A percentile compares a stretch with the other conserved stretches of the same genome.
Conservation (phyloP, 2,888 invertebrate genomes). For the Dinocampus coccinellae region DNA sequence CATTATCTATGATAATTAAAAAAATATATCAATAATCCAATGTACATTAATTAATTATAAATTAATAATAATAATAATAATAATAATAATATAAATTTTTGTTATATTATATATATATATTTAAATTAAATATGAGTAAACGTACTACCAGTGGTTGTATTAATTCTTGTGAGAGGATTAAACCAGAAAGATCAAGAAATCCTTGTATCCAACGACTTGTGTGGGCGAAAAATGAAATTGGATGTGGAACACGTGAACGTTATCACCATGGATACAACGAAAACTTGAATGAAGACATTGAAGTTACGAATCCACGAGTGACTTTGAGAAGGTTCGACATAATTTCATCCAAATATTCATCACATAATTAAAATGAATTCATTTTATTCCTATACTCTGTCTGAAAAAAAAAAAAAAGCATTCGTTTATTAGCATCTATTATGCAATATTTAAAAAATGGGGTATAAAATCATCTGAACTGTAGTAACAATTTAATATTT, state of each 20-base stretch:
- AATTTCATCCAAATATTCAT: conserved; percentile 19
- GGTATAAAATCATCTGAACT: no score
- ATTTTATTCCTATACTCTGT: neutral
- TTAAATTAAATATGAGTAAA: conserved; percentile 53
- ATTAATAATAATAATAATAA: no score
- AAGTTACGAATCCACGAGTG: conserved; percentile 60
- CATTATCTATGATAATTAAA: no score
- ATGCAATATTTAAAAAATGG: neutral
- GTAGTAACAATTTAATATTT: neutral
- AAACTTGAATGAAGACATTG: conserved; percentile 55
- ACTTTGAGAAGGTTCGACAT: conserved; percentile 59
- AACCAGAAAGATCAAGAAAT: conserved; percentile 63
- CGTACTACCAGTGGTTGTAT: conserved; percentile 48
- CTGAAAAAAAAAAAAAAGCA: no score
- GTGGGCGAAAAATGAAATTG: conserved; percentile 46
- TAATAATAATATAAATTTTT: no score
- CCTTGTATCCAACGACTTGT: conserved; percentile 60
- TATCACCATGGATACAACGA: conserved; percentile 54
- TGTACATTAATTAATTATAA: no score
- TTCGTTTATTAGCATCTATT: neutral
- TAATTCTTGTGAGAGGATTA: conserved; percentile 64
- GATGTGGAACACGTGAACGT: conserved; percentile 54
- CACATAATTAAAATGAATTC: neutral
- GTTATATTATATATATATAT: no score
- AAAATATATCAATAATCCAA: no score